Conservation (phyloP, 2,888 invertebrate species). For the Desoria tigrina region DNA sequence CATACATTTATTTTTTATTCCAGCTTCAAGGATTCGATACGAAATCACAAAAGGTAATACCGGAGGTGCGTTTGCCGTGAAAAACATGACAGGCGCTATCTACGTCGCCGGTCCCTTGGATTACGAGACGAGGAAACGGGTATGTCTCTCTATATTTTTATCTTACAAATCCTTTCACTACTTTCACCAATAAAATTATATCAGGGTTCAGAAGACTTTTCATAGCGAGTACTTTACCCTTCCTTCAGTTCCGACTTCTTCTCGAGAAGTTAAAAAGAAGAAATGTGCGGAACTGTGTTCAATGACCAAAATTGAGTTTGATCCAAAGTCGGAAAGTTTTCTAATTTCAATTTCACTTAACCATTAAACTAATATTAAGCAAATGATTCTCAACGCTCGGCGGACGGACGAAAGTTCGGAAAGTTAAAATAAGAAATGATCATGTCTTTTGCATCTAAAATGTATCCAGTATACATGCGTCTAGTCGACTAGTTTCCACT, state of each 20-base stretch:
- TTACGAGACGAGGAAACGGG: constrained; percentile 93
- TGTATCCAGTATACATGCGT: no score
- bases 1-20: constrained; percentile 55
- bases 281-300: no score
- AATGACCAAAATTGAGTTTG: no score
- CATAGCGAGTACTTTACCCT: no score
- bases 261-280: no score
- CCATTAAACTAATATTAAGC: not conserved
- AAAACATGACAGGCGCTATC: constrained; percentile 98
- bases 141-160: constrained; percentile 57
- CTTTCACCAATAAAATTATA: no score
- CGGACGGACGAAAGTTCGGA: not conserved
- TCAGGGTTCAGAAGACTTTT: no score
- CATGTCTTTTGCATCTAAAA: no score
- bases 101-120: constrained; percentile 96
- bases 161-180: no score
- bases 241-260: no score
- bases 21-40: constrained; percentile 98
- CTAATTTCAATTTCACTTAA: not conserved
- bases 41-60: constrained; percentile 99
- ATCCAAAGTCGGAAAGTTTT: not conserved
- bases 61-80: constrained; percentile 95
- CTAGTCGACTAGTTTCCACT: no score
- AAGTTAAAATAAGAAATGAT: not conserved
- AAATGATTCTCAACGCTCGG: not conserved